Conservation (phyloP, 64 coral and sea anemone genomes). For the Dendronephthya gigantea region DNA sequence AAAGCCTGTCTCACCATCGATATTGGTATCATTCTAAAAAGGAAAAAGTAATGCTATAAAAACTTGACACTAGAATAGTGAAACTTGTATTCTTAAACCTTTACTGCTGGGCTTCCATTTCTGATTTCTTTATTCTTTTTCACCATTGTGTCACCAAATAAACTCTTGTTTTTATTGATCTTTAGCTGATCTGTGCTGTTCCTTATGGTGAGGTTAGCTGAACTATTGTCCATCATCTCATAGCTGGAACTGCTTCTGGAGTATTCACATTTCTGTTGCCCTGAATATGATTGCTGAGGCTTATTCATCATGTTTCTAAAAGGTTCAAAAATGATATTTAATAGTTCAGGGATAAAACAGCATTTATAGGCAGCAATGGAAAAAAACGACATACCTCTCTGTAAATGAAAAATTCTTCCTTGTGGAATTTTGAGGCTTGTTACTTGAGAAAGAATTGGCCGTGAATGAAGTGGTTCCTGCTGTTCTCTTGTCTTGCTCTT, state of each 20-base stretch:
- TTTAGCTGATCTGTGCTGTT: not conserved
- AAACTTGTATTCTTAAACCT: not conserved
- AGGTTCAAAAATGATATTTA: not conserved
- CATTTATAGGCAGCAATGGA: not conserved
- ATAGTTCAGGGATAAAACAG: not conserved
- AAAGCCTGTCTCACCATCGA: not conserved
- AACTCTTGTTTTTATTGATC: not conserved
- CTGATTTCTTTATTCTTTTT: not conserved
- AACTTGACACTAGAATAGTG: not conserved
- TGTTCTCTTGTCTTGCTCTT: not conserved
- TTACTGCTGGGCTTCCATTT: not conserved
- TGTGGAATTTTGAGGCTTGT: not conserved
- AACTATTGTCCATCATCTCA: not conserved
- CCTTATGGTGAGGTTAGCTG: not conserved
- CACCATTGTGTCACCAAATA: not conserved
- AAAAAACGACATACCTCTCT: not conserved
- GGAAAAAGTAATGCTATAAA: not conserved
- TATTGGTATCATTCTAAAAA: not conserved
- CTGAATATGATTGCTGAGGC: not conserved
- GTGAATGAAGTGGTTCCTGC: not conserved
- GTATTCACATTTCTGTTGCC: not conserved
- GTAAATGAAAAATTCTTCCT: not conserved
- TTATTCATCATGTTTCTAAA: not conserved
- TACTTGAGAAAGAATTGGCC: not conserved
- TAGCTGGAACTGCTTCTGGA: not conserved